A percentile compares a stretch with the other conserved stretches of the same genome.
phyloP scores from a whole-genome alignment of 37 sponge, comb jelly and placozoan genomes.

The Ephydatia muelleri region DNA sequence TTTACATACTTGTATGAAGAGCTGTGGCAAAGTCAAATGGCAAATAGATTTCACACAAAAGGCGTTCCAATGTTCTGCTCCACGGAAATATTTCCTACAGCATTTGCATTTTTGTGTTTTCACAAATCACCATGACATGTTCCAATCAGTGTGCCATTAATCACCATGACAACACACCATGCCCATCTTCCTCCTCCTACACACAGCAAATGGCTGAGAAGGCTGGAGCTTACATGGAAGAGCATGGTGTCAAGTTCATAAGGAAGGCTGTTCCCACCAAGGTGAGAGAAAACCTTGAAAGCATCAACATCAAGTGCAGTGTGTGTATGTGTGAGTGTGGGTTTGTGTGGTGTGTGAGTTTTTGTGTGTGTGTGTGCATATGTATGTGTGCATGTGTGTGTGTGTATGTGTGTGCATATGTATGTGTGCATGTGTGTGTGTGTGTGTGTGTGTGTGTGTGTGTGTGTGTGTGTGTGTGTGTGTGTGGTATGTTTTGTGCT shows the following conservation, averaged over 20 bases:
- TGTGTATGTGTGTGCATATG: not conserved
- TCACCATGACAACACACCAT: too few species aligned
- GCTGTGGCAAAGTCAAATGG: too few species aligned
- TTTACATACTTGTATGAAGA: too few species aligned
- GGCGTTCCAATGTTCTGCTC: not conserved
- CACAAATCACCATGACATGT: too few species aligned
- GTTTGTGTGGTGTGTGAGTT: not conserved
- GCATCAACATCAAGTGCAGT: not conserved
- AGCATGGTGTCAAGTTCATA: conserved; percentile 79
- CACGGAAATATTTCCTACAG: too few species aligned
- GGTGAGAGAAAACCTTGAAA: conserved; percentile 3
- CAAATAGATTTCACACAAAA: not conserved
- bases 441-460: not conserved
- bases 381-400: not conserved
- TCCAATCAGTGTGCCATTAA: too few species aligned
- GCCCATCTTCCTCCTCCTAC: not conserved
- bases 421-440: not conserved
- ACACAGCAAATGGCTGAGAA: conserved; percentile 92
- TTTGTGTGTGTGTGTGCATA: not conserved
- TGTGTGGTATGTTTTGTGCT: not conserved
- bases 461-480: not conserved
- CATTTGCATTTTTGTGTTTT: too few species aligned
- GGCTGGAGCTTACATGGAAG: conserved; percentile 84
- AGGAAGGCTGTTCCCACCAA: conserved; percentile 80
- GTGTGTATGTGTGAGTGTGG: too few species aligned